Conservation (phyloP, 2,888 invertebrate species). For the Perizoma affinitatum region DNA sequence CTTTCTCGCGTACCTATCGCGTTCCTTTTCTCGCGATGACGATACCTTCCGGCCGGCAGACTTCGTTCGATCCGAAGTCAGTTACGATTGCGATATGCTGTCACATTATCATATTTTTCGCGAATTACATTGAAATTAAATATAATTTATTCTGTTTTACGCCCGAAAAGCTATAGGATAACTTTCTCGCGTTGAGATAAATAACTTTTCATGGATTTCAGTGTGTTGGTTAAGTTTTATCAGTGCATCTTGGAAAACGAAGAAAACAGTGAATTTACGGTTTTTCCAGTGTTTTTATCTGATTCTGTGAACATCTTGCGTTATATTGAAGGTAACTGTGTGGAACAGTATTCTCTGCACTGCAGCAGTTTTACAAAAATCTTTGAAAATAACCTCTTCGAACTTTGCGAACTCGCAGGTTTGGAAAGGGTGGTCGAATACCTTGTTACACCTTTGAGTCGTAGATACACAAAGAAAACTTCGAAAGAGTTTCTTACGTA, state of each 20-base stretch:
- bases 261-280: constrained; percentile 51
- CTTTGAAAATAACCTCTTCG: constrained; percentile 37
- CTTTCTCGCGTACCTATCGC: constrained; percentile 50
- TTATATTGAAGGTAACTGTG: constrained; percentile 63
- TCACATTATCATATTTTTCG: constrained; percentile 63
- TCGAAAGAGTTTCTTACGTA: background rate
- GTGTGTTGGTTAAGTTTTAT: constrained; percentile 44
- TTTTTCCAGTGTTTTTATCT: constrained; percentile 63
- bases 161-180: constrained; percentile 39
- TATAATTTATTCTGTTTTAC: constrained; percentile 46
- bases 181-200: constrained; percentile 35
- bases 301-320: constrained; percentile 62
- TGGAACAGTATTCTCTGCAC: constrained; percentile 54
- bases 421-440: constrained; percentile 5
- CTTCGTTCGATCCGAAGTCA: constrained; percentile 70
- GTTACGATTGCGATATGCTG: constrained; percentile 66
- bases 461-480: constrained; percentile 1
- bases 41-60: constrained; percentile 38
- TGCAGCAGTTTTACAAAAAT: constrained; percentile 55
- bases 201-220: constrained; percentile 45
- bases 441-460: constrained; percentile 10
- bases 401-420: constrained; percentile 9
- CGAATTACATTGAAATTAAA: constrained; percentile 52
- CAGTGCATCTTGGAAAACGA: constrained; percentile 41
- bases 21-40: constrained; percentile 68